Evolutionary conservation across 2,797 vertebrate species (phyloP), one percentile per base, ranked within the genome.

Genomic region (Pitangus sulphuratus): DNA sequence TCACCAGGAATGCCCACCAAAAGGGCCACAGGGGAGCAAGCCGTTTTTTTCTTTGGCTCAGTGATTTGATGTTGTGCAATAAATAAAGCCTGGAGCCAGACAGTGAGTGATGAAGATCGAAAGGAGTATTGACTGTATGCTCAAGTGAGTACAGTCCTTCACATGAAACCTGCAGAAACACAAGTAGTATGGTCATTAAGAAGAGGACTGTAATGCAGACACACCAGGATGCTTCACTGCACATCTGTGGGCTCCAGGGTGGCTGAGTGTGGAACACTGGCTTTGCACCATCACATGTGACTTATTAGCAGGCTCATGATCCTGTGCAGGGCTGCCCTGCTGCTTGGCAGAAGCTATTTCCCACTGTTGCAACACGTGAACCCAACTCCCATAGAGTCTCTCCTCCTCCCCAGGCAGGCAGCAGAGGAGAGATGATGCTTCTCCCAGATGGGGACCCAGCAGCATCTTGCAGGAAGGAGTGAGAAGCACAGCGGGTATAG

Each of bases 71-170:
- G 68, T 68, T 54, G 81, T 81, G 75, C 60, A 93, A 92, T 95
- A 96, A 96, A 91, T 89, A 93, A 95, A 95, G 42, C 71, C 78
- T 68, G 75, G 31, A 94, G 92, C 68, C 93, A 90, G 96, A 87
- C 92, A 93, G 68, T 93, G 96, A 97, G 42, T 50, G 93, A 97
- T 96, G 95, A 91, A 95, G 87, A 85, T 77, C 2, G 4, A 91
- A 90, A 93, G 48, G 48, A 77, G 31, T 95, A 96, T 95, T 87
- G 94, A 87, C 89, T 92, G 90, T 53, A 35, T 19, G 87, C 64
- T 85, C 84, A 74, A 89, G 84, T 45, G 78, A 95, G 81, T 70
- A 21, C 68, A 87, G 61, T 74, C 89, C 56, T 54, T 78, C 56
- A 16, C 18, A 1, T 33, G 78, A 77, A 90, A 74, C 60, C 84